Evolutionary conservation across 2,113 vertebrate species (phyloP).

Genomic region (Marmota monax): DNA sequence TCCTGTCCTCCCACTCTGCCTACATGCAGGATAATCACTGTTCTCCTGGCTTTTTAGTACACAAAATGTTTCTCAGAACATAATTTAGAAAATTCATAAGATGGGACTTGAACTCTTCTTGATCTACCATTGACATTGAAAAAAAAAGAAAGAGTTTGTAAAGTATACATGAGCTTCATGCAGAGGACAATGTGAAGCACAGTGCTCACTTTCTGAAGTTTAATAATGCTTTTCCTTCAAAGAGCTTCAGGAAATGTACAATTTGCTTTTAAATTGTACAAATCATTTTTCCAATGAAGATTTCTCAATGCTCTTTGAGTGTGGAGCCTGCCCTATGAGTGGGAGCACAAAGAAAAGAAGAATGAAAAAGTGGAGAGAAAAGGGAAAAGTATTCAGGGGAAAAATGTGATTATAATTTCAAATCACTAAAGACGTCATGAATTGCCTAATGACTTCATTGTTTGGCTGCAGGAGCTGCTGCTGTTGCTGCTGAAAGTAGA

Average conservation of each 20-base stretch:
- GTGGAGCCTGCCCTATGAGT: background rate
- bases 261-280: constrained; percentile 42
- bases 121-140: background rate
- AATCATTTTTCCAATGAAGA: constrained; percentile 59
- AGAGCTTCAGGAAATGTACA: background rate
- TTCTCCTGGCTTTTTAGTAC: background rate
- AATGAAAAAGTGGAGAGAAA: background rate
- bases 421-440: background rate
- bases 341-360: background rate
- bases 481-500: background rate
- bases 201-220: constrained; percentile 20
- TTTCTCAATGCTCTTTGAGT: constrained; percentile 54
- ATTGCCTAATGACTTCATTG: background rate
- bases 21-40: background rate
- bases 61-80: constrained; percentile 12
- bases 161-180: background rate
- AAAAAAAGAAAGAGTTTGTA: background rate
- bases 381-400: background rate
- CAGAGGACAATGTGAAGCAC: background rate
- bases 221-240: constrained; percentile 23
- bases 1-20: background rate
- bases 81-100: constrained; percentile 29
- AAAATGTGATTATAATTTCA: constrained; percentile 23
- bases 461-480: background rate
- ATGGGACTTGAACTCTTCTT: background rate